Evolutionary conservation across 35 echinoderm and acorn worm genomes (phyloP).

Genomic region (Holothuria glaberrima): DNA sequence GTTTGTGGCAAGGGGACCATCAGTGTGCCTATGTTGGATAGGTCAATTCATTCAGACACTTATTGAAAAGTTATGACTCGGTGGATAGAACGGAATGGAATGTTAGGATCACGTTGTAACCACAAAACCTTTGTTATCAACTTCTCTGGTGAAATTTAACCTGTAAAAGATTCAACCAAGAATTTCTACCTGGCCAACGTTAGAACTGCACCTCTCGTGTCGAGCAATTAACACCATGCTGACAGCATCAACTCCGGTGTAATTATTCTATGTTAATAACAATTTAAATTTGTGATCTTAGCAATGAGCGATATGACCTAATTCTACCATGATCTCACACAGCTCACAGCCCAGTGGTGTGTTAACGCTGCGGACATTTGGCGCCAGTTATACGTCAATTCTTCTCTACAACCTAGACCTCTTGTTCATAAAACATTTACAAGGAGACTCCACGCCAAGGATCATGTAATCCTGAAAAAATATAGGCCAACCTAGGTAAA

Average conservation of each 20-base stretch:
- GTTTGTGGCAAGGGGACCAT: too few relatives aligned
- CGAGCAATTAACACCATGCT: constrained; percentile 52
- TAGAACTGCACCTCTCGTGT: constrained; percentile 27
- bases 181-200: constrained; percentile 39
- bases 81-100: too few relatives aligned
- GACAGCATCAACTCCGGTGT: neutral
- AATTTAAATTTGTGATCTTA: constrained; percentile 22
- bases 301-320: constrained; percentile 27
- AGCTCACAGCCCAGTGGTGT: constrained; percentile 36
- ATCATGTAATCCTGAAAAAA: too few relatives aligned
- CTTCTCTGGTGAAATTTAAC: neutral
- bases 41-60: too few relatives aligned
- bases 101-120: too few relatives aligned
- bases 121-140: neutral
- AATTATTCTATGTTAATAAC: constrained; percentile 45
- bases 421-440: too few relatives aligned
- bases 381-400: constrained; percentile 11
- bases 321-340: constrained; percentile 47
- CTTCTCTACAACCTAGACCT: too few relatives aligned
- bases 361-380: constrained; percentile 21
- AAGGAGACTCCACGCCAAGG: too few relatives aligned
- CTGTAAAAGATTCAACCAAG: constrained; percentile 22
- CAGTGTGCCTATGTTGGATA: too few relatives aligned
- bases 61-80: too few relatives aligned
- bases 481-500: too few relatives aligned